Evolutionary conservation across 1,140 invertebrate genomes (phyloP), one percentile per base, ranked within the genome.

Genomic region (Parapsyche elsis): DNA sequence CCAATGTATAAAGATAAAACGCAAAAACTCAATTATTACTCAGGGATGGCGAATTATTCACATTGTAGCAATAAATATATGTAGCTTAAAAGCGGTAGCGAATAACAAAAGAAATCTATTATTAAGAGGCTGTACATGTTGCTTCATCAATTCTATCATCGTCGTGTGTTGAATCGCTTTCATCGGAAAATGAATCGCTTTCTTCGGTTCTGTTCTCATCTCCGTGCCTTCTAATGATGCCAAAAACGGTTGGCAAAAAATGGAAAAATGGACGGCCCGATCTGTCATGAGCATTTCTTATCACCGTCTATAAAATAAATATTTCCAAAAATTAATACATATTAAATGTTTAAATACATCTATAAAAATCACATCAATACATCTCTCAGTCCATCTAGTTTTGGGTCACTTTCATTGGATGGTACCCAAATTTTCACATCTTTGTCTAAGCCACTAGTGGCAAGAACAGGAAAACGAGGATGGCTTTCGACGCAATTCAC

Each of bases 341-440:
- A 74, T 23, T 45, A 21, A 45, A 74, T n/a, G 30, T 64, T 64
- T 64, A 24, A 64, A 30, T 23, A 30, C 9, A 23, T 19, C 16
- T 71, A 23, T 23, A 71, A 71, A 26, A 30, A 71, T 23, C 19
- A 38, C 7, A 73, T 44, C n/a, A 45, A 5, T 71, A 84, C 83
- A 67, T 84, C 81, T 78, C 49, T 81, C 10, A 88, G 80, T 46
- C 88, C 87, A 0, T 85, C 80, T 23, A 85, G 86, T 5, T 84
- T 83, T n/a, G 92, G 91, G 46, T 91, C 88, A 53, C 90, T 84
- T 80, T 93, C 90, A 80, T 90, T 89, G 0, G 92, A 93, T 5
- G 97, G 96, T 19, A 94, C 90, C 97, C 97, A 99, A 64, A 99
- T 94, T 90, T 99, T 99, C 1, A 98, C 93, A 86, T 97, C 95